A percentile compares a stretch with the other conserved stretches of the same genome.
Evolutionary conservation across 1,140 invertebrate genomes (phyloP).

Genomic region (Drosophila jambulina): DNA sequence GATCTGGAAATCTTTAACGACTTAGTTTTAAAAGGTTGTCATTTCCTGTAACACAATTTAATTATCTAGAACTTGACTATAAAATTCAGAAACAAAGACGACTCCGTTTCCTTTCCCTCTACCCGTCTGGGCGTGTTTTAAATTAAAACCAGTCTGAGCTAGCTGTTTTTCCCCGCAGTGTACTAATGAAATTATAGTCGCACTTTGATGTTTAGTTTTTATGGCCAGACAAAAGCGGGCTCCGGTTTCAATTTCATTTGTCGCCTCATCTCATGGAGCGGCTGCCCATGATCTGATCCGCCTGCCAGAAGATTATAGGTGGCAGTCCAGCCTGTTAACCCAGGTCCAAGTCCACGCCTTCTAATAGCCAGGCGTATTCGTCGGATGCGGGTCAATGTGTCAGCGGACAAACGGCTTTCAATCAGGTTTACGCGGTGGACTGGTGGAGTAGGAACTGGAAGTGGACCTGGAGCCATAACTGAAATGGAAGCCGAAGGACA

Average conservation of each 20-base stretch:
- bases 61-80: background rate
- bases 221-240: slow-evolving; percentile 4
- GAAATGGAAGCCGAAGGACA: slow-evolving; percentile 26
- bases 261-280: slow-evolving; percentile 3
- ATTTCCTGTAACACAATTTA: background rate
- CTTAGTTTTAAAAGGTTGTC: too few relatives aligned
- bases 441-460: slow-evolving; percentile 13
- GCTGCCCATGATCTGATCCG: slow-evolving; percentile 3
- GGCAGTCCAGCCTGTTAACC: slow-evolving; percentile 4
- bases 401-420: slow-evolving; percentile 30
- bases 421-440: slow-evolving; percentile 4
- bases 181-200: slow-evolving; percentile 12
- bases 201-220: slow-evolving; percentile 18
- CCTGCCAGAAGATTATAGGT: slow-evolving; percentile 29
- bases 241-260: slow-evolving; percentile 22
- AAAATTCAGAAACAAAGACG: background rate
- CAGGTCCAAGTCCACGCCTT: slow-evolving; percentile 30
- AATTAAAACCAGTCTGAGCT: background rate
- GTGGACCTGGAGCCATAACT: background rate
- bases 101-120: too few relatives aligned
- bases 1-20: background rate
- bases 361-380: slow-evolving; percentile 5
- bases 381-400: slow-evolving; percentile 37
- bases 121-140: background rate
- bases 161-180: slow-evolving; percentile 1